Evolutionary conservation across 2,113 vertebrate species (phyloP).

Genomic region (Microtus richardsoni): DNA sequence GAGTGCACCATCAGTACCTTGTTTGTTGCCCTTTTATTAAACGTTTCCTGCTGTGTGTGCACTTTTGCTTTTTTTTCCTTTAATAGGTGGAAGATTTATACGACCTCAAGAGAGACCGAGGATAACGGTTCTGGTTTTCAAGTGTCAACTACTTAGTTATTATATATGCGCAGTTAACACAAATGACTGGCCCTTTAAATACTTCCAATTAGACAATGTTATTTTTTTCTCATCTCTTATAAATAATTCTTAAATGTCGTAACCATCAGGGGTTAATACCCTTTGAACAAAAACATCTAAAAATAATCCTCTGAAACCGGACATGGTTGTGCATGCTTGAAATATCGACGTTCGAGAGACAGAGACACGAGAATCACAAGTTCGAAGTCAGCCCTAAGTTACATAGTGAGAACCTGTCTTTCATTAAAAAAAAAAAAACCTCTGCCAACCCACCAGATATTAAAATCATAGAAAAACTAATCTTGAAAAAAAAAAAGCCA

Average conservation of each 20-base stretch:
- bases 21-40: background rate
- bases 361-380: background rate
- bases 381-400: background rate
- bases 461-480: conserved; percentile 25
- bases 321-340: background rate
- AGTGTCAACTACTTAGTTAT: background rate
- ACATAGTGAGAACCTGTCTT: background rate
- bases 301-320: background rate
- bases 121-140: background rate
- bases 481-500: background rate
- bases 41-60: background rate
- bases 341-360: background rate
- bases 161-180: background rate
- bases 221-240: background rate
- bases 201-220: background rate
- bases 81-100: background rate
- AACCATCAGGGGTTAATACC: background rate
- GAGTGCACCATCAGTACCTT: background rate
- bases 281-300: background rate
- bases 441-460: background rate
- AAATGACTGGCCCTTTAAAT: background rate
- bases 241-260: background rate
- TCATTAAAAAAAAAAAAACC: background rate
- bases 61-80: background rate
- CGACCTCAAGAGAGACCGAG: background rate